Conservation (phyloP, 2,888 invertebrate species). For the Euspilapteryx auroguttella region DNA sequence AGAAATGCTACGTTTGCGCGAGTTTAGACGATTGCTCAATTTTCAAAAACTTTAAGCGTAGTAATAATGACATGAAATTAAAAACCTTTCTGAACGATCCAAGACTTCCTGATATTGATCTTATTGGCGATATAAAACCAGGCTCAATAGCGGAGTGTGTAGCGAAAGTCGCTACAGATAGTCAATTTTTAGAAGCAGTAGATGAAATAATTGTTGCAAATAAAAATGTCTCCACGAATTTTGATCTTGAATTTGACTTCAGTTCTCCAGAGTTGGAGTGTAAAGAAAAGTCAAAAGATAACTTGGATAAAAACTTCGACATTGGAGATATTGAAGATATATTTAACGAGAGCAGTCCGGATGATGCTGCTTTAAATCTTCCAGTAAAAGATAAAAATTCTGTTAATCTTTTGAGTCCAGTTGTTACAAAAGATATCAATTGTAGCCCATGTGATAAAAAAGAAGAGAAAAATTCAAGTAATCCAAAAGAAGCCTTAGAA, state of each 20-base stretch:
- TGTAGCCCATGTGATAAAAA: too few relatives aligned
- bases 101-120: conserved; percentile 25
- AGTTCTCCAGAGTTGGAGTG: conserved; percentile 8
- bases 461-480: conserved; percentile 10
- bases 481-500: conserved; percentile 20
- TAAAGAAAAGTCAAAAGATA: conserved; percentile 6
- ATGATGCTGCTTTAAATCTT: too few relatives aligned
- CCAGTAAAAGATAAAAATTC: too few relatives aligned
- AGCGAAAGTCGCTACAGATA: conserved; percentile 11
- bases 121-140: conserved; percentile 28
- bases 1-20: conserved; percentile 41
- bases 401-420: too few relatives aligned
- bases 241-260: conserved; percentile 17
- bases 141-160: conserved; percentile 19
- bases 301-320: conserved; percentile 30
- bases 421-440: too few relatives aligned
- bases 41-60: too few relatives aligned
- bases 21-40: conserved; percentile 36
- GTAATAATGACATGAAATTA: too few relatives aligned
- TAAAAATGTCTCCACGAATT: conserved; percentile 12
- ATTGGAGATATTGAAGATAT: conserved; percentile 39
- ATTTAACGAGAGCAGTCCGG: conserved; percentile 30
- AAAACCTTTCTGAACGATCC: conserved; percentile 17
- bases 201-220: not conserved
- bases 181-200: too few relatives aligned